Percentiles rank a stretch among this genome's conserved stretches.
phyloP scores from a whole-genome alignment of 2,113 vertebrate genomes.

The Crotophaga sulcirostris region DNA sequence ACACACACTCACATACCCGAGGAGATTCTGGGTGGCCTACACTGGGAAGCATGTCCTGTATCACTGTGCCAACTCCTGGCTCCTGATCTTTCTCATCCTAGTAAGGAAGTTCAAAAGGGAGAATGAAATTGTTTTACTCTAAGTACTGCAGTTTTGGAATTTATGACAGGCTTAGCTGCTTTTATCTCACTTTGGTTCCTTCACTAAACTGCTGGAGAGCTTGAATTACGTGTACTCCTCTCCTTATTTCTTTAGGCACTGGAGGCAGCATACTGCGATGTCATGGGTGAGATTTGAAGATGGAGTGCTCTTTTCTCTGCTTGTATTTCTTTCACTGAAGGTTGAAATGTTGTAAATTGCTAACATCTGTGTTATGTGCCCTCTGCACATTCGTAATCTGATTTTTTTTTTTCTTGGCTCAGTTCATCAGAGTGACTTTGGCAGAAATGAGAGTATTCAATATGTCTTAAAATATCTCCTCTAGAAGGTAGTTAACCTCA shows the following conservation, averaged over 20 bases:
- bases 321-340: slow-evolving; percentile 11
- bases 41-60: neutral
- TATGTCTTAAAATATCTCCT: neutral
- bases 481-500: slow-evolving; percentile 14
- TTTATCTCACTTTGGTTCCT: neutral
- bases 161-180: neutral
- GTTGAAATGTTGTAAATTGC: slow-evolving; percentile 12
- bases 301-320: neutral
- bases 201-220: neutral
- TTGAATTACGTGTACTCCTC: neutral
- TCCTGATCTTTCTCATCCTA: neutral
- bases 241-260: neutral
- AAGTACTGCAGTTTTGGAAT: neutral
- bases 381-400: neutral
- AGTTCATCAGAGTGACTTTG: neutral
- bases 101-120: neutral
- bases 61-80: neutral
- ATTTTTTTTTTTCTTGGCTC: neutral
- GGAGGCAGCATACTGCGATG: neutral
- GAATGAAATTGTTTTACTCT: neutral
- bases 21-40: neutral
- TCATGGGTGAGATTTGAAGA: neutral
- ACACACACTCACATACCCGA: neutral
- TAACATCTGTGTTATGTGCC: neutral
- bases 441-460: neutral